Base-by-base conservation (phyloP, 2,888 invertebrate species). In the Drosophila sordidula region DNA sequence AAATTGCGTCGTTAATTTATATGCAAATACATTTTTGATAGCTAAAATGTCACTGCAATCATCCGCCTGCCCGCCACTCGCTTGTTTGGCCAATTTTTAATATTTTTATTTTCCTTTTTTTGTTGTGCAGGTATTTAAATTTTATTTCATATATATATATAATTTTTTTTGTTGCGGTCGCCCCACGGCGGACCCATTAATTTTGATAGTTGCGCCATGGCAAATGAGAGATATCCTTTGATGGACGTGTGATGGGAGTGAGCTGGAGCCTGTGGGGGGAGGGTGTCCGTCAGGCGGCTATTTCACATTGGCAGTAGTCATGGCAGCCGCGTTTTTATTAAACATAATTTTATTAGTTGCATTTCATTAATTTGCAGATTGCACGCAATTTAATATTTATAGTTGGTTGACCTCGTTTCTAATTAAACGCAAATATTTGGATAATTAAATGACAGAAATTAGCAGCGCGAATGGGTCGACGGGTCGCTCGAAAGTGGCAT, bases 11-110 rank as follows among this genome's bases (percentile, higher is more conserved):
- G 89, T 85, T 85, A 85, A 85, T 85, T 87, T 85, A 85, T 86
- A 85, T 85, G 84, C 84, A 85, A 85, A 85, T 85, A 89, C 84
- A 83, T 83, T 78, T 85, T 85, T 85, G 87, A 85, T 85, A 83
- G 89, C 89, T 89, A 83, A 84, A 85, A 85, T 85, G 84, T 80
- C 84, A 86, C 66, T 79, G 82, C 66, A 70, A 68, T 70, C 70
- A 68, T 70, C 70, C 49, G 16, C 29, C 11, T n/a, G 47, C 8
- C 32, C 11, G n/a, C 14, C 42, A 32, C 16, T 32, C n/a, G 18
- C n/a, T 16, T 16, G 18, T 46, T 11, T 1, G 49, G 12, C 42
- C 57, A 44, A 38, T 45, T 45, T 47, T 45, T 51, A 46, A 49
- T 58, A 59, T 61, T 41, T 32, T 16, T 12, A 18, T 45, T 45